phyloP scores from a whole-genome alignment of 2,888 invertebrate species.

The Rapana venosa region DNA sequence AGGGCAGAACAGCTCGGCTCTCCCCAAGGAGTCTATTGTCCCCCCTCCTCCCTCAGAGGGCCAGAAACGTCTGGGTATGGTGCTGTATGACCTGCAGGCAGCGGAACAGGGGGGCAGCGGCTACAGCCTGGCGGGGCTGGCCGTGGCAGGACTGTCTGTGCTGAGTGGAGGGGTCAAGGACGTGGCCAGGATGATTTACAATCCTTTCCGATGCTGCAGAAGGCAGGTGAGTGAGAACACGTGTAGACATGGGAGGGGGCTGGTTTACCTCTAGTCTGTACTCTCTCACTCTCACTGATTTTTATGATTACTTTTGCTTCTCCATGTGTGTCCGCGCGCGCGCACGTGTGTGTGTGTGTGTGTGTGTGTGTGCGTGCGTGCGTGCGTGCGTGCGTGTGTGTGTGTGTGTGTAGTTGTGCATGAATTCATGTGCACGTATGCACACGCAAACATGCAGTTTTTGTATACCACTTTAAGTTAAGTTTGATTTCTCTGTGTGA shows the following conservation, averaged over 20 bases:
- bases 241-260: background rate
- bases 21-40: background rate
- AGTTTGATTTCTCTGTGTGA: no score
- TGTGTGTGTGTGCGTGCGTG: no score
- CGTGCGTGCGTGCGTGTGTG: no score
- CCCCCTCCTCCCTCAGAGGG: background rate
- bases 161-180: constrained; percentile 50
- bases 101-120: background rate
- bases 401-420: no score
- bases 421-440: no score
- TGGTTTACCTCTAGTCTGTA: background rate
- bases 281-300: no score
- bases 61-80: constrained; percentile 30
- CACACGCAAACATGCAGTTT: no score
- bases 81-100: constrained; percentile 18
- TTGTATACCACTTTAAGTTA: no score
- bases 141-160: constrained; percentile 40
- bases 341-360: no score
- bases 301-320: no score
- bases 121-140: constrained; percentile 45
- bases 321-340: no score
- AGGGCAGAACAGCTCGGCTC: background rate
- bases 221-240: constrained; percentile 24
- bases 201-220: constrained; percentile 49
- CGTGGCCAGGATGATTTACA: constrained; percentile 40